Percentiles rank a stretch among this genome's conserved stretches.
These are phyloP conservation scores for Stigmatopora nigra DNA, from an alignment of 2,113 vertebrate species.

Conservation along the genomic window DNA sequence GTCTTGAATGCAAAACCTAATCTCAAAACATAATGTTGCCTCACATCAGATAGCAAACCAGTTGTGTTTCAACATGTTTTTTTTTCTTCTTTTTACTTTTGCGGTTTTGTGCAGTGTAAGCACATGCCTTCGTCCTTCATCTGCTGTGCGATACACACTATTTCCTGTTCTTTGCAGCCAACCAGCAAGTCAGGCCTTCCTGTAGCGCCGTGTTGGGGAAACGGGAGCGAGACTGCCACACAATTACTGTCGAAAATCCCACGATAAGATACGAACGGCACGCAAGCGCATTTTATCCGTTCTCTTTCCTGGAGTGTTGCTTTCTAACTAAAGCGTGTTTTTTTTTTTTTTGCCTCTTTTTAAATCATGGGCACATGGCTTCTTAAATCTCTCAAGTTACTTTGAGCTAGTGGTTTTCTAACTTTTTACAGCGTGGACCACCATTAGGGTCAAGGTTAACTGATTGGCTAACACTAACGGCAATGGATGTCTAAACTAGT, in stretches of 20 bases:
- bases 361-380: conserved; percentile 17
- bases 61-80: conserved; percentile 8
- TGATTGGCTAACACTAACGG: too few species aligned
- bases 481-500: too few species aligned
- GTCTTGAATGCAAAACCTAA: not conserved
- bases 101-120: conserved; percentile 62
- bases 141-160: conserved; percentile 62
- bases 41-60: conserved; percentile 18
- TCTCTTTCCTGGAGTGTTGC: conserved; percentile 21
- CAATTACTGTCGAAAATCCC: conserved; percentile 30
- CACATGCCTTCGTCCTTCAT: conserved; percentile 68
- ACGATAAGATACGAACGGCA: conserved; percentile 40
- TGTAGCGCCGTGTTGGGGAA: conserved; percentile 57
- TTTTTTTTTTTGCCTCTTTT: conserved; percentile 17
- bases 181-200: conserved; percentile 59
- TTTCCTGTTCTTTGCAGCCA: conserved; percentile 68
- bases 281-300: conserved; percentile 15
- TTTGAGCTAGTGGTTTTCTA: too few species aligned
- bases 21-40: not conserved
- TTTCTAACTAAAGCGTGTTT: conserved; percentile 7
- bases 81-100: conserved; percentile 28
- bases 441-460: too few species aligned
- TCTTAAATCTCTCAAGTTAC: conserved; percentile 10
- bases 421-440: too few species aligned
- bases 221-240: conserved; percentile 41